Conservation (phyloP, 2,113 vertebrate genomes). For the Pelecanus crispus region DNA sequence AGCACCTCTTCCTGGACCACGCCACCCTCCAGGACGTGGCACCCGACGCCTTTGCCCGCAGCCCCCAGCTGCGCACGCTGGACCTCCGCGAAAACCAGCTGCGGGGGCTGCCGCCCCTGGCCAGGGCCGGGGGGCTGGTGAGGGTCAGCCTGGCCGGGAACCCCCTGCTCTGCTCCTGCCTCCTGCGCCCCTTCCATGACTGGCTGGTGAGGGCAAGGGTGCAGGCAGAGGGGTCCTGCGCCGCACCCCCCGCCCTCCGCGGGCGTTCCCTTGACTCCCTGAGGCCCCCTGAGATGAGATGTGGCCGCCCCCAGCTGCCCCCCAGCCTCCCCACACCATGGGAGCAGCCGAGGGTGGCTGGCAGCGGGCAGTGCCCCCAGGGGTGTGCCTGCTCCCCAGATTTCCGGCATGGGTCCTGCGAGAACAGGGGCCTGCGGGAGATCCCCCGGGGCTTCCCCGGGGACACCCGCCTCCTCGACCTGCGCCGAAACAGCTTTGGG, state of each 20-base stretch:
- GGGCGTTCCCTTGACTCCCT: conserved; percentile 82
- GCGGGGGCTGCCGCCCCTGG: conserved; percentile 77
- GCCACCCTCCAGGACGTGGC: conserved; percentile 87
- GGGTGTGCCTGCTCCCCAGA: conserved; percentile 77
- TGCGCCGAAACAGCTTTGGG: conserved; percentile 80
- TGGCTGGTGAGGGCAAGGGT: conserved; percentile 77
- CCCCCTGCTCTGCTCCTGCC: conserved; percentile 88
- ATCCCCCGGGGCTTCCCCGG: conserved; percentile 83
- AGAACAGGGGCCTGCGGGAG: conserved; percentile 73
- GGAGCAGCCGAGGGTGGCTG: not conserved
- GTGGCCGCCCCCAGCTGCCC: not conserved
- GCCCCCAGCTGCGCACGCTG: conserved; percentile 77
- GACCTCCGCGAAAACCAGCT: conserved; percentile 89
- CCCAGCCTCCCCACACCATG: not conserved
- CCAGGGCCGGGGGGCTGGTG: conserved; percentile 68
- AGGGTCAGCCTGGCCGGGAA: conserved; percentile 83
- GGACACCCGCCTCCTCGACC: conserved; percentile 81
- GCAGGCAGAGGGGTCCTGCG: conserved; percentile 75
- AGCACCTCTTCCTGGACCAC: conserved; percentile 84
- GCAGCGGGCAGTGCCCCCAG: conserved; percentile 69
- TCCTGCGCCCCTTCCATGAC: conserved; percentile 78
- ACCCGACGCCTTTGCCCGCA: conserved; percentile 74
- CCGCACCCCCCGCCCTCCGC: conserved; percentile 70
- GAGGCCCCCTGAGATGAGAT: conserved; percentile 77
- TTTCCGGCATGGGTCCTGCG: conserved; percentile 80